Base-by-base conservation (phyloP, 2,888 invertebrate species). In the Entomobrya proxima region DNA sequence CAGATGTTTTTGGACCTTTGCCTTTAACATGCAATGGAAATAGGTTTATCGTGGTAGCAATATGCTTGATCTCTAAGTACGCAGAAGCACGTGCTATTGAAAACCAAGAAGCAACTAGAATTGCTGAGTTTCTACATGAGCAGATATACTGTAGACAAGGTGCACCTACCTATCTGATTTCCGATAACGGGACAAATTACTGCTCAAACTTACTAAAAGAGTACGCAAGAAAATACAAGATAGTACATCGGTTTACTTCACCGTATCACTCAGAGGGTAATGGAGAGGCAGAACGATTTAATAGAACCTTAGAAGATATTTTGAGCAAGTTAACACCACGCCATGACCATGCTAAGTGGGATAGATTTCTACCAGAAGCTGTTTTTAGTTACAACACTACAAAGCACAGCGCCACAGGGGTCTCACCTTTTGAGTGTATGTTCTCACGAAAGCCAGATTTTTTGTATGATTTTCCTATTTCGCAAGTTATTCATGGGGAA, bases 271-370 rank as follows among this genome's bases (percentile, higher is more conserved):
- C n/a, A n/a, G n/a, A n/a, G n/a, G n/a, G n/a, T n/a, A n/a, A n/a
- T 85, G 91, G 90, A 0, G 21, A 80, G 13, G 88, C 89, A 0
- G 91, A 91, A 74, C 30, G 91, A 18, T 88, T 87, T 32, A 90
- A 90, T 79, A 52, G 87, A 27, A 90, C 90, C 1, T 58, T 90
- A 15, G 55, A 58, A 4, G 61, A 69, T 13, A 87, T 89, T 84
- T n/a, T 91, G 3, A 72, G 81, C 11, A 86, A 89, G 77, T 91
- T 89, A 83, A 86, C 89, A 24, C 52, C 89, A 24, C 61, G 86
- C 1, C 13, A 5, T 7, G 47, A 88, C 32, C 91, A 90, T 30
- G 35, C 18, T 6, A 80, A 89, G 40, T 91, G 91, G 91, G 91
- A 91, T 79, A 6, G 85, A 13, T 84, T 82, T 55, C 55, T 91